Evolutionary conservation across 2,888 invertebrate species (phyloP), one percentile per base, ranked within the genome.

Genomic region (Ceraclea dissimilis): DNA sequence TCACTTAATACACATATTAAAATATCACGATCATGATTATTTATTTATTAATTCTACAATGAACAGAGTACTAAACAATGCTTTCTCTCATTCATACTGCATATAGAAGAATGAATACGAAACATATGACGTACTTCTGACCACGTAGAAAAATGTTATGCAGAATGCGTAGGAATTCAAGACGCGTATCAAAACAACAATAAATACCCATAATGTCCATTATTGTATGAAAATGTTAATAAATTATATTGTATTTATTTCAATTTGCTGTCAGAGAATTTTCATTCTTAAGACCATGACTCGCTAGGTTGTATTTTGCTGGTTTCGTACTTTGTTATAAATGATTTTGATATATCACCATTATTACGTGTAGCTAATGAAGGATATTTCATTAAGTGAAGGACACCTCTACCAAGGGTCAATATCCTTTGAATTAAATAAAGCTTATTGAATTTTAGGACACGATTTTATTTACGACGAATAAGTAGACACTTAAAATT

Each of bases 311-410:
- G 46, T 46, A 16, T 20, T 10, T 19, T 11, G 18, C 46, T 2
- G 20, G 13, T 46, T 46, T 10, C 8, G 13, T 13, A 58, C 60
- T 62, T 47, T 33, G 62, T 62, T 62, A 62, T 62, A 60, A 62
- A 62, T 62, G 62, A 62, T 62, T 62, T 60, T 57, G 53, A 58
- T 58, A 60, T 54, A 48, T 49, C 53, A 50, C 56, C 60, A 62
- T 58, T 62, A 60, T 60, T 39, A 39, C 13, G 31, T n/a, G 11
- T 39, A 13, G 58, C 60, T 60, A 60, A 62, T 62, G 58, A 62
- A 60, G 60, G 56, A 62, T 58, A 58, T 57, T 57, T 60, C 55
- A 51, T 54, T 52, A n/a, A 21, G 54, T 34, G 51, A 33, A 52
- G 50, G 57, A 53, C 53, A 52, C 46, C 51, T 51, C 21, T 52